Percentiles rank a stretch among this genome's conserved stretches.
These are phyloP conservation scores for Anableps anableps DNA, from an alignment of 2,797 vertebrate genomes.

Conservation along the genomic window DNA sequence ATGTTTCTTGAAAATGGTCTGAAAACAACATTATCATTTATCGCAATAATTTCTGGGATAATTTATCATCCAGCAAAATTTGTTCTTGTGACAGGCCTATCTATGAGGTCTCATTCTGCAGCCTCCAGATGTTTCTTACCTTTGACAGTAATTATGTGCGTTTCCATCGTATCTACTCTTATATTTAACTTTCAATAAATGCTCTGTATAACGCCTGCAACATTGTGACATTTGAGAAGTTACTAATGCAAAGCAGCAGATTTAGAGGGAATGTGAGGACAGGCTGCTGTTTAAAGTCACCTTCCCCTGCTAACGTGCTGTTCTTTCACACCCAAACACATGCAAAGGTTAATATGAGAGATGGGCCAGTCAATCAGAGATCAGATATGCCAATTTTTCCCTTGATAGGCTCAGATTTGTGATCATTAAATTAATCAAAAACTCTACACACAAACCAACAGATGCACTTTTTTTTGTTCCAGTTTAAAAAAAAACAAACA, in stretches of 20 bases:
- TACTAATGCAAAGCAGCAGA: not conserved
- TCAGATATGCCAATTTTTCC: not conserved
- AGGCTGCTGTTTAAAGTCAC: constrained; percentile 2
- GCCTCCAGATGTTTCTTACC: constrained; percentile 7
- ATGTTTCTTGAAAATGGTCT: too few relatives aligned
- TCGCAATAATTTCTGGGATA: too few relatives aligned
- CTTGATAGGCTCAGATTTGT: not conserved
- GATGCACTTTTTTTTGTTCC: not conserved
- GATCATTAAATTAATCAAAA: not conserved
- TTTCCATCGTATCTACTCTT: not conserved
- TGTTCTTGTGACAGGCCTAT: too few relatives aligned
- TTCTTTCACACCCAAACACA: not conserved
- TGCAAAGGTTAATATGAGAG: not conserved
- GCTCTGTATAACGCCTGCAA: not conserved
- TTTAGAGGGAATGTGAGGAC: not conserved
- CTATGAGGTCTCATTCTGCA: constrained; percentile 22
- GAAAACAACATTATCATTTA: too few relatives aligned
- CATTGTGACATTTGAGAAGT: not conserved
- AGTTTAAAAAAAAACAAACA: too few relatives aligned
- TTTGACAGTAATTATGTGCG: not conserved
- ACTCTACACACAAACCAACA: not conserved
- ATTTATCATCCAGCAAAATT: too few relatives aligned
- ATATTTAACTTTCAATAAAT: not conserved
- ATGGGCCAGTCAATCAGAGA: not conserved
- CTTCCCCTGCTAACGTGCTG: not conserved